Conservation (phyloP, 2,113 vertebrate species). For the Nyctereutes procyonoides region DNA sequence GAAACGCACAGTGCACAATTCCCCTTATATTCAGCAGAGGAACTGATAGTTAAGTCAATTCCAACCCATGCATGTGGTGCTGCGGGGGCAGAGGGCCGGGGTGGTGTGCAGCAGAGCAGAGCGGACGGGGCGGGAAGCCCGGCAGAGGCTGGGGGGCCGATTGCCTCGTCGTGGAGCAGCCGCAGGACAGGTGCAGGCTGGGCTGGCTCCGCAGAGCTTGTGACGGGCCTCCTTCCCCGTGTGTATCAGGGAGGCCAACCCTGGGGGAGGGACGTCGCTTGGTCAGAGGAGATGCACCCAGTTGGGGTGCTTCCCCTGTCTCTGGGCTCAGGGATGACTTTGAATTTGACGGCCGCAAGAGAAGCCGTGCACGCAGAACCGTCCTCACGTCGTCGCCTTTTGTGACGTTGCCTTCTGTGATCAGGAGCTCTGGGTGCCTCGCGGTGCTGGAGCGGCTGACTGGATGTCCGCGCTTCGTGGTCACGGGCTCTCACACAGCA, state of each 20-base stretch:
- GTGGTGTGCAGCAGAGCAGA: rapidly evolving
- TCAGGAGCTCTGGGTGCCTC: neutral
- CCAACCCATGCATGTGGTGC: neutral
- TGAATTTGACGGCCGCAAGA: neutral
- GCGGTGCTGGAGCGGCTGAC: neutral
- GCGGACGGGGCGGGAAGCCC: neutral
- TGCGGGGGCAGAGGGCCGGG: rapidly evolving
- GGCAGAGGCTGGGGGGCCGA: neutral
- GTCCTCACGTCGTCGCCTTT: rapidly evolving
- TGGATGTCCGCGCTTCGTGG: neutral
- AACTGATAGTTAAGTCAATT: neutral
- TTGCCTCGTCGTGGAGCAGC: rapidly evolving
- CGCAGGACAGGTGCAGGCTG: neutral
- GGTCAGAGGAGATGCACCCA: neutral
- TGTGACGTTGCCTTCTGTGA: neutral
- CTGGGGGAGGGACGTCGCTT: rapidly evolving
- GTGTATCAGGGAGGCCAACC: rapidly evolving
- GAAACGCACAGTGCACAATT: neutral
- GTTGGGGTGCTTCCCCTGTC: neutral
- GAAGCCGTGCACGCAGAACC: neutral
- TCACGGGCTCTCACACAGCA: neutral
- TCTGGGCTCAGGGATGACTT: neutral
- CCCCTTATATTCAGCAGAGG: neutral
- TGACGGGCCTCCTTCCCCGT: neutral
- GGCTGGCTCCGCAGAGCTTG: neutral